A percentile compares a stretch with the other conserved stretches of the same genome.
phyloP scores from a whole-genome alignment of 2,113 vertebrate species.

The Orycteropus afer region DNA sequence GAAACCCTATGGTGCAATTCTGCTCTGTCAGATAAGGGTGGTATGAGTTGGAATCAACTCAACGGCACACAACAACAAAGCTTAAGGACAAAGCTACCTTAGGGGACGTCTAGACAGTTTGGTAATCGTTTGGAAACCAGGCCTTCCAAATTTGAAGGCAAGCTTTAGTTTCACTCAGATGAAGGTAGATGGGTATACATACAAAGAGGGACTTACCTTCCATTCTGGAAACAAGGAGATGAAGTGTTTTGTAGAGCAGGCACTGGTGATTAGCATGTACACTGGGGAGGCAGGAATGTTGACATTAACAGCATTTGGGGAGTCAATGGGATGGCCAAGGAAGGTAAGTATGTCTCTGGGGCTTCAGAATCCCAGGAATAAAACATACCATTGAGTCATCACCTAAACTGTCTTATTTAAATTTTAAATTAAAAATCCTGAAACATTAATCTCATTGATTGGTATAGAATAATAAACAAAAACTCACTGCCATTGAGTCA shows the following conservation, averaged over 20 bases:
- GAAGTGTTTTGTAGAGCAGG: neutral
- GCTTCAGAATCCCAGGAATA: neutral
- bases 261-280: accelerated
- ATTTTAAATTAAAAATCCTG: neutral
- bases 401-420: neutral
- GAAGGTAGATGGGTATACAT: neutral
- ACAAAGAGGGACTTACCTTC: neutral
- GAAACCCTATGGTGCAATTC: too few relatives aligned
- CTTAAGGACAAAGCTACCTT: neutral
- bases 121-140: neutral
- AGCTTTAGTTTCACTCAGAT: neutral
- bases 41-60: too few relatives aligned
- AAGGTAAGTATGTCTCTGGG: neutral
- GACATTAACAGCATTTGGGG: neutral
- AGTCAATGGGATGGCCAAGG: neutral
- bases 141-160: neutral
- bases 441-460: neutral
- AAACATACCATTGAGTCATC: neutral
- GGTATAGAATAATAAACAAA: neutral
- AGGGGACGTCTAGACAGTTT: neutral
- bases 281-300: neutral
- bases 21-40: too few relatives aligned
- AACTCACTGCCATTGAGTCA: too few relatives aligned
- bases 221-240: neutral
- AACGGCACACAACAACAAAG: neutral